A percentile compares a stretch with the other conserved stretches of the same genome.
These are phyloP conservation scores for Verasper variegatus DNA, from an alignment of 2,113 vertebrate species.

Conservation along the genomic window DNA sequence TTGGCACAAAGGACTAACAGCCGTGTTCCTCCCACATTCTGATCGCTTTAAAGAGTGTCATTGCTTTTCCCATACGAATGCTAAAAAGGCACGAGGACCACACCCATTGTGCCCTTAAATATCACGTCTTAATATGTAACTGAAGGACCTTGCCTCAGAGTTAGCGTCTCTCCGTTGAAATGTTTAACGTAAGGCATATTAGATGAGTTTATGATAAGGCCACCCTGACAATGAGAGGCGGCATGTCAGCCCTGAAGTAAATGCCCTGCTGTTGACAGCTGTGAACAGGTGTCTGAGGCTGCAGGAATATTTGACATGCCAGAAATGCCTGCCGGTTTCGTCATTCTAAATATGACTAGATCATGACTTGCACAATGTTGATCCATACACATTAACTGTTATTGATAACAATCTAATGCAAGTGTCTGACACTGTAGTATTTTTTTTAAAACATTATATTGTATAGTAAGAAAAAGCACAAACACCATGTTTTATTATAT, in stretches of 20 bases:
- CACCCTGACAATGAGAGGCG: slow-evolving; percentile 50
- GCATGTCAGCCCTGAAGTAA: slow-evolving; percentile 65
- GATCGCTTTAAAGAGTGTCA: slow-evolving; percentile 31
- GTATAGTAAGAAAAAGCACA: no score
- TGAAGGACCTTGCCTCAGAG: slow-evolving; percentile 20
- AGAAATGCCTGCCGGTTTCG: slow-evolving; percentile 64
- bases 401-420: not conserved
- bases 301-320: slow-evolving; percentile 68
- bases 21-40: slow-evolving; percentile 28
- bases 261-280: slow-evolving; percentile 76
- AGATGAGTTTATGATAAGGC: slow-evolving; percentile 54
- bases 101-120: slow-evolving; percentile 15
- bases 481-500: not conserved
- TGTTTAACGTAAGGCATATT: slow-evolving; percentile 44
- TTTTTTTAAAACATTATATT: no score
- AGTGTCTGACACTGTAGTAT: not conserved
- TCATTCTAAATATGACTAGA: slow-evolving; percentile 59
- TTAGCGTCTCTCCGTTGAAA: slow-evolving; percentile 43
- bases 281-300: slow-evolving; percentile 73
- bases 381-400: slow-evolving; percentile 7
- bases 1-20: slow-evolving; percentile 39
- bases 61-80: slow-evolving; percentile 36
- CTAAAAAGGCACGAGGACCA: slow-evolving; percentile 46
- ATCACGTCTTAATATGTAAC: slow-evolving; percentile 23
- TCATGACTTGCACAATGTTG: slow-evolving; percentile 64